Evolutionary conservation across 2,888 invertebrate species (phyloP), one percentile per base, ranked within the genome.

Genomic region (Notocelia uddmanniana): DNA sequence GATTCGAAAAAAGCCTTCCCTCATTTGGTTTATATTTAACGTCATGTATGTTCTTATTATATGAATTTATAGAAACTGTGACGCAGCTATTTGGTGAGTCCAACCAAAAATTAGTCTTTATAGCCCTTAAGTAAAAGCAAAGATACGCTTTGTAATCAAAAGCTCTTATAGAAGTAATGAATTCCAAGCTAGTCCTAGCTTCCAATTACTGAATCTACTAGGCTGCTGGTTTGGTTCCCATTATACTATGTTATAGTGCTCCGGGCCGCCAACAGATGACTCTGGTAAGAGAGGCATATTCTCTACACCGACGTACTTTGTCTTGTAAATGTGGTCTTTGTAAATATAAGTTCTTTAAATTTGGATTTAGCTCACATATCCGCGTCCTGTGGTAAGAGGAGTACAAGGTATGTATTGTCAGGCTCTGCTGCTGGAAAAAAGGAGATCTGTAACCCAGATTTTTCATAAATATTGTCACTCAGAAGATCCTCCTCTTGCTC

Each of bases 401-500:
- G 45, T 1, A 45, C 45, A 8, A 45, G 15, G n/a, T 8, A 31
- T 13, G 5, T 1, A n/a, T 45, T 45, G 45, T n/a, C 45, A n/a
- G n/a, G 5, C 5, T 1, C 41, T 15, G 15, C 41, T 41, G 15
- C 41, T 34, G 13, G 15, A n/a, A 8, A 41, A 45, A 19, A 13
- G 15, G 21, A 52, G 2, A 52, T 41, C 18, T 54, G n/a, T 69
- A 60, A 60, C 54, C 50, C 50, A 13, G 41, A 50, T 26, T 58
- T 11, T 6, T 58, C 37, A 26, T 34, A 37, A 55, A 58, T 52
- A 52, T 64, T 58, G 52, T 70, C 41, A 63, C 57, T 18, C 57
- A 48, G 60, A 57, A 59, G 26, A 70, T 59, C 58, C 23, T 23
- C 34, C 15, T 23, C 34, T 10, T 54, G 52, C 57, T 62, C 21